Base-by-base conservation (phyloP, 2,113 vertebrate genomes). In the Onychostoma macrolepis region DNA sequence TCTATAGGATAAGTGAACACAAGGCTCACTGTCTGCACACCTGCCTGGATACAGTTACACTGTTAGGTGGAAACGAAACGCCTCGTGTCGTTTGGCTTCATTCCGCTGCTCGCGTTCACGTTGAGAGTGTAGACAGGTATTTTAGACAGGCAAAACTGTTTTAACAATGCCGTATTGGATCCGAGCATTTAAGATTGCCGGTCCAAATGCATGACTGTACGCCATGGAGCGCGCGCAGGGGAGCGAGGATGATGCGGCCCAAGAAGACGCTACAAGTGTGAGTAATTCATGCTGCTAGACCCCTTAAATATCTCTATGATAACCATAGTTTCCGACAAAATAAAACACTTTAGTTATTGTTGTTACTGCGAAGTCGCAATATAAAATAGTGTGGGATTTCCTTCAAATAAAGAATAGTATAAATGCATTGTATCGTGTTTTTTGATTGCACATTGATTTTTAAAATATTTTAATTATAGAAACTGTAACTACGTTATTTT, bases 251-350 rank as follows among this genome's bases (percentile, higher is more conserved):
- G 92, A 92, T 85, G 63, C 75, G 43, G 56, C 90, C 83, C 89
- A 90, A 21, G 90, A 79, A 75, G 94, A 94, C 2, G 6, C 41
- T 5, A 88, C 93, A 28, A 95, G 94, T 81, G 95, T 95, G 86
- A 95, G 95, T 95, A 78, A 41, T 38, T 17, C 15, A 41, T 15
- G 4, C 21, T 45, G 36, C 24, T 28, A 4, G 12, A 43, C 24
- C 33, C 67, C 33, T 72, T 41, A 4, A 72, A 41, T 41, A 41
- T 41, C 69, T n/a, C 36, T 0, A 41, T 41, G 21, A 36, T 72
- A 72, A 72, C 21, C 36, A 36, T 5, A n/a, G 65, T 33, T 17
- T 33, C 10, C 13, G 33, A 38, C 17, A 72, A 72, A 38, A 72
- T 41, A 41, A n/a, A 9, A 12, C 4, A 6, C 11, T 72, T 72